These are phyloP conservation scores for Cantharis lateralis DNA, from an alignment of 2,888 invertebrate species.

Conservation along the genomic window DNA sequence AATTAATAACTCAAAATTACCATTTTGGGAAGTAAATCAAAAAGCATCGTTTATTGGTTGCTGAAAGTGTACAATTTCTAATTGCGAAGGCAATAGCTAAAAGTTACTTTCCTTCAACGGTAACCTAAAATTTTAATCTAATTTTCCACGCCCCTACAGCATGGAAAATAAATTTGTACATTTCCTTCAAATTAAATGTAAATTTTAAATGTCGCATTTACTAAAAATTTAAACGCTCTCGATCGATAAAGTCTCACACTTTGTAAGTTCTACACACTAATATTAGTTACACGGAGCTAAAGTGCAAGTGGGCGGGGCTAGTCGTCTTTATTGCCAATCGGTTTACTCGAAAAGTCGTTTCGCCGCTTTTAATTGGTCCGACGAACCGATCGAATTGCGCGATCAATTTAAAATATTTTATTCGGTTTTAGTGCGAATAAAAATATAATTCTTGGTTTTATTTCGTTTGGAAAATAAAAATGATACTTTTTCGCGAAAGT, in stretches of 20 bases:
- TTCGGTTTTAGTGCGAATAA: too few species aligned
- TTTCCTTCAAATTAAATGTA: constrained; percentile 5
- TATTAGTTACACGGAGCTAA: not conserved
- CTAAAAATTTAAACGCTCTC: not conserved
- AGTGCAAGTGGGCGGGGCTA: not conserved
- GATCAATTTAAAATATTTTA: not conserved
- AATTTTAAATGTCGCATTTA: constrained; percentile 4
- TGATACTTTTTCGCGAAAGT: too few species aligned
- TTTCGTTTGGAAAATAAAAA: not conserved
- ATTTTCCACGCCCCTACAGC: constrained; percentile 3
- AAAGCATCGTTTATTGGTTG: not conserved
- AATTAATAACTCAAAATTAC: not conserved
- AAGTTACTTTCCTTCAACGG: not conserved
- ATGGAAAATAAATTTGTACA: constrained; percentile 4
- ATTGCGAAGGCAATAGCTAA: not conserved
- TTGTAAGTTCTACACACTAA: not conserved
- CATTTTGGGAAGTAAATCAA: not conserved
- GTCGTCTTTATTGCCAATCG: not conserved
- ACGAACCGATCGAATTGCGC: not conserved
- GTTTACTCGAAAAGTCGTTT: not conserved
- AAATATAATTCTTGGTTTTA: not conserved
- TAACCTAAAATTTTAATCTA: constrained; percentile 6
- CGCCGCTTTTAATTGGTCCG: not conserved
- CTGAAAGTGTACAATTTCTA: not conserved
- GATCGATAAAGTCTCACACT: not conserved